A percentile compares a stretch with the other conserved stretches of the same genome.
Evolutionary conservation across 2,888 invertebrate genomes (phyloP).

Genomic region (Cremastinae sp.): DNA sequence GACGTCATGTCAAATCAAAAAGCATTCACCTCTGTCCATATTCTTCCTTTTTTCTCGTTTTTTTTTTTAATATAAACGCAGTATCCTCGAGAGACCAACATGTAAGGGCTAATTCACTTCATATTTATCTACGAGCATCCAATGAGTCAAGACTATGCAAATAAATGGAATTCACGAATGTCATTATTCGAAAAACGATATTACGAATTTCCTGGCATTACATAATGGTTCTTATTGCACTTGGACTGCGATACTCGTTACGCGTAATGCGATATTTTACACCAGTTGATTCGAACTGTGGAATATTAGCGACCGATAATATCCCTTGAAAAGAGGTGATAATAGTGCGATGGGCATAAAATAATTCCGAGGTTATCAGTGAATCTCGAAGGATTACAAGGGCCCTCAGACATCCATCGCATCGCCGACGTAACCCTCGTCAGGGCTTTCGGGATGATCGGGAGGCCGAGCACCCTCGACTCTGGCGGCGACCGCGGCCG

Average conservation of each 20-base stretch:
- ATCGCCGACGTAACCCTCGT: conserved; percentile 94
- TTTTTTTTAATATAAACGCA: too few species aligned
- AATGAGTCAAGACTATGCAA: too few species aligned
- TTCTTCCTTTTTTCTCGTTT: too few species aligned
- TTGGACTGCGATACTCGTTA: not conserved
- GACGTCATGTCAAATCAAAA: too few species aligned
- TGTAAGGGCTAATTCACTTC: too few species aligned
- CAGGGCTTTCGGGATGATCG: conserved; percentile 88
- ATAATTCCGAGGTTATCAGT: conserved; percentile 14
- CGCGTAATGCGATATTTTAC: not conserved
- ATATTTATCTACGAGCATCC: too few species aligned
- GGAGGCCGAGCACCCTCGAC: conserved; percentile 82
- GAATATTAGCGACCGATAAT: conserved; percentile 11
- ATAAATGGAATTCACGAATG: too few species aligned
- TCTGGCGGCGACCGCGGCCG: conserved; percentile 83
- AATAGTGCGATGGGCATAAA: not conserved
- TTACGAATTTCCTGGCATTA: too few species aligned
- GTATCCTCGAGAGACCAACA: too few species aligned
- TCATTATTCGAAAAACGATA: too few species aligned
- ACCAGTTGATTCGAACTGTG: not conserved
- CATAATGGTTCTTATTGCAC: too few species aligned
- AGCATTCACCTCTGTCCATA: too few species aligned
- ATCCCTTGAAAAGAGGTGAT: not conserved
- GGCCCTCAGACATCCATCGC: conserved; percentile 77
- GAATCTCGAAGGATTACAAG: conserved; percentile 41